Evolutionary conservation across 2,888 invertebrate species (phyloP), one percentile per base, ranked within the genome.

Genomic region (Hydropsyche betteni): DNA sequence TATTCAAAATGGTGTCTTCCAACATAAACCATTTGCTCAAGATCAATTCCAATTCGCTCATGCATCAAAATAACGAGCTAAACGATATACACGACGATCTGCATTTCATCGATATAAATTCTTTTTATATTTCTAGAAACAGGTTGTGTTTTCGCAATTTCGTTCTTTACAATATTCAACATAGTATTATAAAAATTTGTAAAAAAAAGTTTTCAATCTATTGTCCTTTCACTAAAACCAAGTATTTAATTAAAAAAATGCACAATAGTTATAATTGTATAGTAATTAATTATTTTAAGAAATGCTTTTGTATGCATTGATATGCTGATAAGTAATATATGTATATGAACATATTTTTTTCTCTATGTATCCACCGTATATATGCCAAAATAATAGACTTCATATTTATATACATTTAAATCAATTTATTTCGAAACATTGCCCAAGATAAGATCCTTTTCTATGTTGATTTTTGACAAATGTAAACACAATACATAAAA

Each of bases 381-480:
- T 98, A 89, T 36, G 99, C 24, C 24, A 24, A 24, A 24, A 24
- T 24, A 24, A 24, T 24, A 24, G 24, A 24, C n/a, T n/a, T n/a
- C n/a, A n/a, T n/a, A 24, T 2, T 24, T 24, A 24, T 24, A 2
- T 24, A 24, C 1, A 24, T 24, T 24, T 24, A 24, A 24, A 24
- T 24, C 24, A 24, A 24, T 24, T 24, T 24, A 24, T 24, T 24
- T 24, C 24, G 2, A 24, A 24, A 24, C 24, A 24, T 24, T 24
- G 24, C 24, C 24, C 2, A 24, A 24, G 2, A 24, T 24, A 24
- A 24, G 24, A 24, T 24, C 1, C 24, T 24, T 24, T 24, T 24
- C 24, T 24, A 24, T 24, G 24, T 24, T 24, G 24, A 24, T 24
- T 24, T 24, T 24, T 24, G 24, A 24, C 24, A 24, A 24, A 24